These are phyloP conservation scores for Drosophila watanabei DNA, from an alignment of 1,140 invertebrate species.

Conservation along the genomic window DNA sequence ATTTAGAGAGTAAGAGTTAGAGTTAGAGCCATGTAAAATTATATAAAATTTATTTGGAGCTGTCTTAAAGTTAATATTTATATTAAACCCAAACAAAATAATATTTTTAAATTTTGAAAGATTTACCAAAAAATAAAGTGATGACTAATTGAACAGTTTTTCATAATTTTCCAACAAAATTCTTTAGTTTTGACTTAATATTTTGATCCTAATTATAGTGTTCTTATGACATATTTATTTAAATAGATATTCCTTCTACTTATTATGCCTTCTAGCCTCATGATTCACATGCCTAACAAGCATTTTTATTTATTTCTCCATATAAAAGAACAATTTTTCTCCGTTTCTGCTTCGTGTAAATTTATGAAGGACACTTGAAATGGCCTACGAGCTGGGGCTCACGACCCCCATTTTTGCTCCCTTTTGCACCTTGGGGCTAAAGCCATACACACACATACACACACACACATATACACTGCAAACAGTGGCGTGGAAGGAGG, in stretches of 20 bases:
- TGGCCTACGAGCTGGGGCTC: slow-evolving; percentile 37
- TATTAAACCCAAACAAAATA: not conserved
- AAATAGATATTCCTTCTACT: not conserved
- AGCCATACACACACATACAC: slow-evolving; percentile 4
- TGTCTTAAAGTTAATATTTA: not conserved
- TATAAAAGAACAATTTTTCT: slow-evolving; percentile 38
- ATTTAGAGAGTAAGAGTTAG: too few species aligned
- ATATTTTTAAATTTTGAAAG: not conserved
- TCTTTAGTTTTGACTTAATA: not conserved
- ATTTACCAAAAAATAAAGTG: not conserved
- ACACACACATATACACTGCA: slow-evolving; percentile 11
- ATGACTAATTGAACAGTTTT: not conserved
- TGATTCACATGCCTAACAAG: slow-evolving; percentile 51
- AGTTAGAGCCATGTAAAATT: too few species aligned
- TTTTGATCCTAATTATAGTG: not conserved
- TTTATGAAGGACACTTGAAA: slow-evolving; percentile 70
- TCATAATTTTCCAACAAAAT: accelerated
- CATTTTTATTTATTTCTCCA: slow-evolving; percentile 68
- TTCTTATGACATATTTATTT: not conserved
- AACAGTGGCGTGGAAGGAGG: slow-evolving; percentile 2
- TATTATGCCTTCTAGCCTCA: slow-evolving; percentile 12
- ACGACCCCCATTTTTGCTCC: slow-evolving; percentile 4
- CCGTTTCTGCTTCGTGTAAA: slow-evolving; percentile 42
- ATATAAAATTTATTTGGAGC: not conserved
- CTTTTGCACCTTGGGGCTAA: slow-evolving; percentile 23